These are phyloP conservation scores for Phyllotreta striolata DNA, from an alignment of 2,888 invertebrate species.

Conservation along the genomic window DNA sequence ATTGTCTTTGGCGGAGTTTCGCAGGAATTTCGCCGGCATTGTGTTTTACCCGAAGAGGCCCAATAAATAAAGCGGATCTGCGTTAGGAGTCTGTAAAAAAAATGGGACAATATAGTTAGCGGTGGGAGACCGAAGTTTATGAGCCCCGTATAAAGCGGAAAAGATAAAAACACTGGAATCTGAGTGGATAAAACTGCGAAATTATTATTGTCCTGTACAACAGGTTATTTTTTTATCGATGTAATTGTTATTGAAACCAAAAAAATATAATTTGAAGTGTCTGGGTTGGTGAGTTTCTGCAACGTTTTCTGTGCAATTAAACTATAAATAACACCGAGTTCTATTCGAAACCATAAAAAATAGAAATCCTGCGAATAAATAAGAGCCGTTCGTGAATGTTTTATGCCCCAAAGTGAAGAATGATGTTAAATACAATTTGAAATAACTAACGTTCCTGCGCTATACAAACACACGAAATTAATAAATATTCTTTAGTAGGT, in stretches of 20 bases:
- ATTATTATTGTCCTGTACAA: too few relatives aligned
- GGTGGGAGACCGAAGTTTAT: constrained; percentile 28
- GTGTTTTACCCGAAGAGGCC: constrained; percentile 22
- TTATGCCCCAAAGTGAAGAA: constrained; percentile 4
- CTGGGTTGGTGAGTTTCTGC: too few relatives aligned
- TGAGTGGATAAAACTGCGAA: too few relatives aligned
- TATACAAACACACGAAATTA: neutral
- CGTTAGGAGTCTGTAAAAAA: constrained; percentile 18
- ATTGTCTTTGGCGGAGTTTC: constrained; percentile 29
- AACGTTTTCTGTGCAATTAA: neutral
- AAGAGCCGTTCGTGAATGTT: constrained; percentile 8
- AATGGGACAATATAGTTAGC: constrained; percentile 30
- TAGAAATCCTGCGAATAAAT: constrained; percentile 8
- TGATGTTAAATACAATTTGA: constrained; percentile 12
- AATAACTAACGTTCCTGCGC: neutral
- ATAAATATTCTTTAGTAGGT: neutral
- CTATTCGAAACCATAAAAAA: constrained; percentile 10
- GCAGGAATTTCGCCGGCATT: constrained; percentile 24
- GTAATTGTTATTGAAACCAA: too few relatives aligned
- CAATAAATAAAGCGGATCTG: constrained; percentile 24
- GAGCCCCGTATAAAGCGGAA: constrained; percentile 19
- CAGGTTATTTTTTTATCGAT: too few relatives aligned
- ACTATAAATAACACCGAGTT: constrained; percentile 9
- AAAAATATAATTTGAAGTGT: too few relatives aligned
- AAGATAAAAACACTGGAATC: constrained; percentile 6